Evolutionary conservation across 1,140 invertebrate genomes (phyloP), one percentile per base, ranked within the genome.

Genomic region (Chrysopa pallens): DNA sequence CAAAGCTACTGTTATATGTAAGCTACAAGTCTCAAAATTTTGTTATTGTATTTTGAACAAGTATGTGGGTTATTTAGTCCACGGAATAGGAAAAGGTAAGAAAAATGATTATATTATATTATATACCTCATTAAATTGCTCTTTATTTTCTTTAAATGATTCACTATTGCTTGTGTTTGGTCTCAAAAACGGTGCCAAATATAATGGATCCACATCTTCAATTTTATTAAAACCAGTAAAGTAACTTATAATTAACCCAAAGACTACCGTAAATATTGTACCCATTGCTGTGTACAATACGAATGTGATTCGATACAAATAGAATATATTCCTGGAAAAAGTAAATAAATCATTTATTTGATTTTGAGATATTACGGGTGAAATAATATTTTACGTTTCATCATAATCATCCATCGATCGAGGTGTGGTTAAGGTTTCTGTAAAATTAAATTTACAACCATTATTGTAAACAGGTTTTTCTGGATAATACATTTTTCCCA

Each of bases 231-330:
- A 11, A 2, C 68, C 64, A 46, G 67, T 63, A 7, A 66, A n/a
- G 9, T 60, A 58, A 46, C 66, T 70, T 6, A 64, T 60, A 2
- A 65, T 37, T 4, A 63, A 40, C 8, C 62, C 69, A 8, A 68
- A 51, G 0, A 64, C 40, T 0, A 70, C 36, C 0, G 62, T 58
- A 5, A 63, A 49, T 6, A 56, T 6, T 5, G 53, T 44, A 29
- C 61, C 64, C 41, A 68, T 59, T 2, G 61, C 36, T 11, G 58
- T 63, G 42, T 64, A 69, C 40, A 60, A 71, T 49, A 71, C 56
- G 39, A 69, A 68, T 1, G 68, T 68, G 33, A 71, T 54, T 14
- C 44, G 6, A 47, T 31, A 28, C 46, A 39, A 12, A 17, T 27
- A 39, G 29, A 38, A 39, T 39, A 39, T 27, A 27, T 39, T 27